Evolutionary conservation across 2,113 vertebrate species (phyloP).

Genomic region (Ornithorhynchus anatinus): DNA sequence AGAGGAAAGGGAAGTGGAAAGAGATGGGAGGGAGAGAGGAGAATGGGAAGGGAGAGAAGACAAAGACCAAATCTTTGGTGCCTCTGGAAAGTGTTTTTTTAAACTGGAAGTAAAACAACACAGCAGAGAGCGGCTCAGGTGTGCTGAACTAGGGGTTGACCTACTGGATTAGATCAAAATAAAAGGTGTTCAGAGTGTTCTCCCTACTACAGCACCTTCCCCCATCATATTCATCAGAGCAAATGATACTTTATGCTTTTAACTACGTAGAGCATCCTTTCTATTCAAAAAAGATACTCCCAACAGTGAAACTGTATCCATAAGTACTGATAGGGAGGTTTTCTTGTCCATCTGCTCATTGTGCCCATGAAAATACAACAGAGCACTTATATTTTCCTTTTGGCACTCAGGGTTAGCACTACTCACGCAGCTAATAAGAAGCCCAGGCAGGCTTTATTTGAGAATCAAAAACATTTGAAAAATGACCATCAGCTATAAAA

Average conservation of each 20-base stretch:
- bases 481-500: no score
- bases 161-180: background rate
- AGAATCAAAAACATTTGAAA: no score
- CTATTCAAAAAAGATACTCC: no score
- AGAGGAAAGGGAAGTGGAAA: background rate
- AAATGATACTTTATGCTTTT: background rate
- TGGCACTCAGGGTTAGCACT: no score
- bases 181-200: background rate
- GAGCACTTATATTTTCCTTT: no score
- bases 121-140: background rate
- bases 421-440: no score
- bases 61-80: background rate
- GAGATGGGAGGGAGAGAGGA: background rate
- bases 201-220: background rate
- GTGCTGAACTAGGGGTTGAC: background rate
- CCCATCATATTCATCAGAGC: background rate
- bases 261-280: slow-evolving; percentile 6
- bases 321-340: no score
- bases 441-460: no score
- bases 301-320: no score
- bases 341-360: no score
- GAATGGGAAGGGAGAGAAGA: background rate
- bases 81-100: background rate
- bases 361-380: no score
- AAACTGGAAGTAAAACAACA: background rate